These are phyloP conservation scores for Pseudopipra pipra DNA, from an alignment of 2,113 vertebrate species.

Conservation along the genomic window DNA sequence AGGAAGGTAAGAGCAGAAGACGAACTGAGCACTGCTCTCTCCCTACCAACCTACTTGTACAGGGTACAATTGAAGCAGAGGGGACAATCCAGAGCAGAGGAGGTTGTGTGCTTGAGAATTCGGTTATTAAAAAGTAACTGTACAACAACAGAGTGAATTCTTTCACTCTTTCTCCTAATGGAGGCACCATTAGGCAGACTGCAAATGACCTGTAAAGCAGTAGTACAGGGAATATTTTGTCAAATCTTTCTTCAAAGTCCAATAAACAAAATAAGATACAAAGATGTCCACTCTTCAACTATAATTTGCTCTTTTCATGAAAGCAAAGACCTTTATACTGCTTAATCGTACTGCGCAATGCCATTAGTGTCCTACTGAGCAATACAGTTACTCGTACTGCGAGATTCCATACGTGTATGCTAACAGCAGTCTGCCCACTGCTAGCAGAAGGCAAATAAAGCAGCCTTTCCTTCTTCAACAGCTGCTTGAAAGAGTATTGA, in stretches of 20 bases:
- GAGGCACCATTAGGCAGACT: background rate
- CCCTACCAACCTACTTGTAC: background rate
- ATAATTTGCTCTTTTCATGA: background rate
- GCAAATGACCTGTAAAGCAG: background rate
- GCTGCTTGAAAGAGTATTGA: background rate
- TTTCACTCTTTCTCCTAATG: too few relatives aligned
- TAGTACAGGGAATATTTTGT: background rate
- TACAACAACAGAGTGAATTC: background rate
- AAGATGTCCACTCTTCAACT: background rate
- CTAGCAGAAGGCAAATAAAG: background rate
- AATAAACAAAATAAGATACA: background rate
- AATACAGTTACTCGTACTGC: background rate
- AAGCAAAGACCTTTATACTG: background rate
- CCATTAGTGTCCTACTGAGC: background rate
- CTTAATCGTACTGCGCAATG: background rate
- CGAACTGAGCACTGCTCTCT: background rate
- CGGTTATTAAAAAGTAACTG: background rate
- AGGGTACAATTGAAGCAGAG: background rate
- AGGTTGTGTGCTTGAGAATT: background rate
- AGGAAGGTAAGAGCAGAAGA: background rate
- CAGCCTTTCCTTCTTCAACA: background rate
- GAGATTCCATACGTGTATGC: background rate
- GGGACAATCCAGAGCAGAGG: background rate
- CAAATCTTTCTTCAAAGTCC: background rate
- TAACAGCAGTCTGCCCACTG: background rate